phyloP scores from a whole-genome alignment of 1,140 invertebrate species.

The Hyles euphorbiae region DNA sequence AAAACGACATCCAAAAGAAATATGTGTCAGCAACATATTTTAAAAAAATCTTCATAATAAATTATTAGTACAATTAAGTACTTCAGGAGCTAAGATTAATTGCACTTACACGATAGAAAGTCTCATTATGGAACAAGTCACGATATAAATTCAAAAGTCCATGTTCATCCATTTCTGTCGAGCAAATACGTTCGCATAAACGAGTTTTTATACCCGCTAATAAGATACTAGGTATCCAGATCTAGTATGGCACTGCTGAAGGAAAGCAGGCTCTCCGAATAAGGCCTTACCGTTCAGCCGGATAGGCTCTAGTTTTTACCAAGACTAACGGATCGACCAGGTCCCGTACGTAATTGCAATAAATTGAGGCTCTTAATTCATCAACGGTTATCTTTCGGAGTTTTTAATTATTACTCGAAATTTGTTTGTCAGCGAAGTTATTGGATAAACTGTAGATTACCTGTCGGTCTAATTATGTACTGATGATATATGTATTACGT shows the following conservation, averaged over 20 bases:
- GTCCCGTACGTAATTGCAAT: slow-evolving; percentile 47
- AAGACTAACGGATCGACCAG: slow-evolving; percentile 34
- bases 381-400: background rate
- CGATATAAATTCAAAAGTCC: no score
- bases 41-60: no score
- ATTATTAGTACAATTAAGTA: no score
- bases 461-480: no score
- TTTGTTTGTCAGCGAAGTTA: slow-evolving; percentile 14
- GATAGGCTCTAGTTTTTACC: slow-evolving; percentile 36
- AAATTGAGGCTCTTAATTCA: slow-evolving; percentile 40
- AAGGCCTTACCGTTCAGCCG: slow-evolving; percentile 35
- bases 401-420: slow-evolving; percentile 10
- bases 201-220: slow-evolving; percentile 7
- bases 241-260: slow-evolving; percentile 1
- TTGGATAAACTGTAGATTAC: no score
- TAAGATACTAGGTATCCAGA: background rate
- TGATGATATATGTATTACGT: no score
- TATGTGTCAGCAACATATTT: no score
- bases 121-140: no score
- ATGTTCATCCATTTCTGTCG: no score
- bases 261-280: slow-evolving; percentile 27
- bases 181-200: background rate
- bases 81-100: no score
- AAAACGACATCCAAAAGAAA: no score
- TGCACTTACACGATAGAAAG: no score